Base-by-base conservation (phyloP, 1,140 invertebrate species). In the Chionoecetes opilio region DNA sequence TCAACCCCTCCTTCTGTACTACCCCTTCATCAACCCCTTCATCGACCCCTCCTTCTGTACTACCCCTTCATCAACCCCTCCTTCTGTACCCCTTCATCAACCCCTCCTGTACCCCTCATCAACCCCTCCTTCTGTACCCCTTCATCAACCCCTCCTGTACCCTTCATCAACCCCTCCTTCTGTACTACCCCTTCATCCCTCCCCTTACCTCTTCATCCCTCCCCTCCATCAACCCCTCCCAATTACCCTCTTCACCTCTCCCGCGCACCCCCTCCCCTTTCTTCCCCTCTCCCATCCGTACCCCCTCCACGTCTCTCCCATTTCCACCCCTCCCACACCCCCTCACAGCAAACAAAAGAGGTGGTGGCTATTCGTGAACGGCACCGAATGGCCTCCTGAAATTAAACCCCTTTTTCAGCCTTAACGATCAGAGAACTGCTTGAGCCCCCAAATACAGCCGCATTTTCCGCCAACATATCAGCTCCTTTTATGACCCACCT, bases 341-440 rank as follows among this genome's bases (percentile, higher is more conserved):
- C n/a, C 63, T 75, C 63, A n/a, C 63, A 6, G 63, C 63, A 75
- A 75, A 75, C 63, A 75, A 75, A 75, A n/a, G 21, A 75, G 63
- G 63, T n/a, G 63, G 63, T 75, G 63, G 63, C 63, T 75, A 75
- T 75, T 26, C 63, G 26, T 75, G 63, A 75, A 8, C 63, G 63
- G 63, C 63, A 75, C 63, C 26, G n/a, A 75, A 75, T 26, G 63
- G 63, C 63, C 63, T n/a, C n/a, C 63, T 75, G 63, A 75, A 75
- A 75, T 75, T 75, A 75, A 75, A 75, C 21, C 63, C 63, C 53
- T 63, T 75, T 75, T 75, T 75, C 63, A 75, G n/a, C 63, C 8
- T 3, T 75, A 75, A 75, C 63, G 63, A 75, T 75, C 63, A 75
- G 63, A 75, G 63, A 75, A 75, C 63, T 75, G 63, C 63, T 75